These are phyloP conservation scores for Gavia stellata DNA, from an alignment of 2,113 vertebrate species.

Conservation along the genomic window DNA sequence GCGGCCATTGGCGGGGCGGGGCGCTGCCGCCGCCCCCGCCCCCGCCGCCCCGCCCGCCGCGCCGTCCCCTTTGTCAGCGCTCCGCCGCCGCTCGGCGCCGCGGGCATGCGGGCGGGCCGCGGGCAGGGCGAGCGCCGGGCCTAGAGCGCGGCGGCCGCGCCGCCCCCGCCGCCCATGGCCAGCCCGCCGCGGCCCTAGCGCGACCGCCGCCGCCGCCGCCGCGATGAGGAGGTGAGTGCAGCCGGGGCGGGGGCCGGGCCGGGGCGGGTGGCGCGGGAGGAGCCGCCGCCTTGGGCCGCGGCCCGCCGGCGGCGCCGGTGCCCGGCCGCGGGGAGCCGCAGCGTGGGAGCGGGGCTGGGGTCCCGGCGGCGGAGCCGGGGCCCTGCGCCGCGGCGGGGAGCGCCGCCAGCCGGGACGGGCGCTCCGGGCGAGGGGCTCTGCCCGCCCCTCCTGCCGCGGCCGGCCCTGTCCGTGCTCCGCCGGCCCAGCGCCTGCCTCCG, in stretches of 20 bases:
- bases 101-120: background rate
- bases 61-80: background rate
- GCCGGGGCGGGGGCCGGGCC: background rate
- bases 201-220: background rate
- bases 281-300: no score
- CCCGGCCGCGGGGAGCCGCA: background rate
- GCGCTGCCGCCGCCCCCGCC: slow-evolving; percentile 75
- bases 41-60: slow-evolving; percentile 66
- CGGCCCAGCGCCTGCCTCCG: background rate
- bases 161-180: background rate
- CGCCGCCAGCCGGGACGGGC: background rate
- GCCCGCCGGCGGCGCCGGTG: background rate
- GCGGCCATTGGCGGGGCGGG: slow-evolving; percentile 67
- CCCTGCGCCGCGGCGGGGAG: background rate
- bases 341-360: background rate
- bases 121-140: background rate
- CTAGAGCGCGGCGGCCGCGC: background rate
- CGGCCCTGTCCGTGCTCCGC: background rate
- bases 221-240: background rate
- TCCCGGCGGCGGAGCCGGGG: no score
- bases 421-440: background rate
- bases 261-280: background rate
- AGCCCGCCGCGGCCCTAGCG: background rate
- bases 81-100: background rate
- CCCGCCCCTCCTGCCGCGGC: background rate